Percentiles rank a stretch among this genome's conserved stretches.
These are phyloP conservation scores for Dunckerocampus dactyliophorus DNA, from an alignment of 2,113 vertebrate species.

Conservation along the genomic window DNA sequence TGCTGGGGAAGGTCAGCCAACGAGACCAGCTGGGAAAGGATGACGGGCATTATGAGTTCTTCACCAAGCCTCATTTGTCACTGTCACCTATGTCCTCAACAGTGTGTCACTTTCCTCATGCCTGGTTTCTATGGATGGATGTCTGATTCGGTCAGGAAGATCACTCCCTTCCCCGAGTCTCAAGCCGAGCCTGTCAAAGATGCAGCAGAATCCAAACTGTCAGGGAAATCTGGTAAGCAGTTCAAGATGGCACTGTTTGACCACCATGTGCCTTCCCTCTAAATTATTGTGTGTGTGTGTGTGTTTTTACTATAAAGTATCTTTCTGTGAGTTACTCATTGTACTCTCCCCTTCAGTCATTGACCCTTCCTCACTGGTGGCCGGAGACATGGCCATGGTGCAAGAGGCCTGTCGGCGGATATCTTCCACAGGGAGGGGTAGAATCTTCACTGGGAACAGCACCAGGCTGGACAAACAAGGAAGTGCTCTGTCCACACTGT, in stretches of 20 bases:
- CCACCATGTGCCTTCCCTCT: background rate
- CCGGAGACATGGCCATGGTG: constrained; percentile 63
- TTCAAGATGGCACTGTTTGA: background rate
- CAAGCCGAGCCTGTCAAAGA: constrained; percentile 12
- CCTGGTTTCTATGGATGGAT: constrained; percentile 85
- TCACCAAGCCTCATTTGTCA: constrained; percentile 13
- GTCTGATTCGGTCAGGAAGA: constrained; percentile 45
- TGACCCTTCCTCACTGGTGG: constrained; percentile 52
- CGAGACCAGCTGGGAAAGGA: background rate
- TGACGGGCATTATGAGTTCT: background rate
- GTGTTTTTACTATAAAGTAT: background rate
- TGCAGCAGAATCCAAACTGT: constrained; percentile 19
- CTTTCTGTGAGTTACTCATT: background rate
- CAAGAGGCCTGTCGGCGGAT: constrained; percentile 53
- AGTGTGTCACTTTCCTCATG: constrained; percentile 88
- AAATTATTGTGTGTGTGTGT: background rate
- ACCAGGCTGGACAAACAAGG: constrained; percentile 44
- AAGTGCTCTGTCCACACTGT: constrained; percentile 37
- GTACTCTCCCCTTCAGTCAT: background rate
- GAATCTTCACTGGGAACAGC: constrained; percentile 48
- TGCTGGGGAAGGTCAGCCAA: constrained; percentile 82
- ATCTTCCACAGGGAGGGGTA: constrained; percentile 36
- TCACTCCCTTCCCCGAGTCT: constrained; percentile 30
- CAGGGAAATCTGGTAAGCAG: constrained; percentile 49
- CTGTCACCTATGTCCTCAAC: constrained; percentile 36